Base-by-base conservation (phyloP, 2,888 invertebrate species). In the Apamea epomidion region DNA sequence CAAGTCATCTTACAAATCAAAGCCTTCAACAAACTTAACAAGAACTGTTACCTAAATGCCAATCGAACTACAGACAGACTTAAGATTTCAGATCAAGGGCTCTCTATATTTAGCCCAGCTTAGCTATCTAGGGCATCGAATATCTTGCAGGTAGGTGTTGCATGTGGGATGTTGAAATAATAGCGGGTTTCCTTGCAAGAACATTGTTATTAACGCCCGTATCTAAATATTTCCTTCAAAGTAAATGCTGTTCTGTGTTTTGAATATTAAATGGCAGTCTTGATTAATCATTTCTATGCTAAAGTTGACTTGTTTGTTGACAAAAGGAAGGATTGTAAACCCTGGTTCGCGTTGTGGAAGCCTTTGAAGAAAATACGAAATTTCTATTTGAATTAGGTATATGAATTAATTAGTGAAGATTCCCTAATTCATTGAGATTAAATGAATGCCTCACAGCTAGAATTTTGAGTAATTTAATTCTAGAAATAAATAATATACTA, bases 111-210 rank as follows among this genome's bases (percentile, higher is more conserved):
- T 93, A 94, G 93, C 89, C 58, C 60, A 81, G 62, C 74, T 83
- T 32, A 16, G 88, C 91, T 78, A 95, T 94, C 92, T 95, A 94
- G 95, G 94, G 91, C 94, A 91, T 90, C 89, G 88, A 84, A 90
- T 90, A 88, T 90, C 87, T 83, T 21, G 84, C 86, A 89, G 91
- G 93, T 93, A 91, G 92, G 92, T 90, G 90, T 90, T 87, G 79
- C 74, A 83, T 82, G 93, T 93, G 90, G 93, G 92, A 92, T 86
- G 92, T 84, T 76, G 89, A 88, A 80, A 88, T 90, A 92, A 91
- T 91, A 85, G 87, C 87, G 87, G 85, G 87, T 92, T 92, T 92
- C 91, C 93, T 91, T 88, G 83, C 89, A 90, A 82, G 65, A 78
- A 78, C 78, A 75, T 76, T 76, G 73, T 68, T 73, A 82, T 72